Evolutionary conservation across 2,797 vertebrate species (phyloP).

Genomic region (Spondyliosoma cantharus): DNA sequence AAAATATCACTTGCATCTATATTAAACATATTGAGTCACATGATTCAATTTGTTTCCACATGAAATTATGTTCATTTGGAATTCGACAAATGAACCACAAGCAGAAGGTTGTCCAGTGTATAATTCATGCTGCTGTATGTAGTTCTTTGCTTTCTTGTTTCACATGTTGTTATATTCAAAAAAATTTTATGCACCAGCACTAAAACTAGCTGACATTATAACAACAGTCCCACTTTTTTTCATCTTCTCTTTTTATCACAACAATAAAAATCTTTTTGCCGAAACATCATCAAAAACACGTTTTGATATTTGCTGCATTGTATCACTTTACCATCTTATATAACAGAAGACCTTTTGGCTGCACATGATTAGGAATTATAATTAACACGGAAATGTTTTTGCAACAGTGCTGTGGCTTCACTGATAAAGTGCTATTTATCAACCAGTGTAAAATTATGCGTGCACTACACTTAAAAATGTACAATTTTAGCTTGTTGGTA

Average conservation of each 20-base stretch:
- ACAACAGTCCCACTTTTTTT: not conserved
- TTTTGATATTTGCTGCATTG: slow-evolving; percentile 3
- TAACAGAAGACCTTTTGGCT: slow-evolving; percentile 16
- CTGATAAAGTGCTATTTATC: slow-evolving; percentile 67
- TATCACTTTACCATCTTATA: not conserved
- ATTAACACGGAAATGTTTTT: slow-evolving; percentile 42
- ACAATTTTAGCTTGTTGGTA: slow-evolving; percentile 74
- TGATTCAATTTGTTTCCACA: too few species aligned
- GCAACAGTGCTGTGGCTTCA: slow-evolving; percentile 26
- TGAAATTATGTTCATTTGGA: not conserved
- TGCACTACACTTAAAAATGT: slow-evolving; percentile 71
- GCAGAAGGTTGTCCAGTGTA: not conserved
- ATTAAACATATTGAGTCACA: not conserved
- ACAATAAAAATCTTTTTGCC: not conserved
- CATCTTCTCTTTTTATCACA: not conserved
- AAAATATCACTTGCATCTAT: not conserved
- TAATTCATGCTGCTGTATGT: not conserved
- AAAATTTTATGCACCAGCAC: not conserved
- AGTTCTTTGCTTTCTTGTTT: not conserved
- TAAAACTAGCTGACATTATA: not conserved
- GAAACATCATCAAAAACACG: slow-evolving; percentile 5
- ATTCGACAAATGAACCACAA: not conserved
- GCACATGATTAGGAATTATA: slow-evolving; percentile 19
- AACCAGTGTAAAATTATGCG: slow-evolving; percentile 77
- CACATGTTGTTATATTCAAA: too few species aligned